phyloP scores from a whole-genome alignment of 2,888 invertebrate species.

The Coelopa pilipes region DNA sequence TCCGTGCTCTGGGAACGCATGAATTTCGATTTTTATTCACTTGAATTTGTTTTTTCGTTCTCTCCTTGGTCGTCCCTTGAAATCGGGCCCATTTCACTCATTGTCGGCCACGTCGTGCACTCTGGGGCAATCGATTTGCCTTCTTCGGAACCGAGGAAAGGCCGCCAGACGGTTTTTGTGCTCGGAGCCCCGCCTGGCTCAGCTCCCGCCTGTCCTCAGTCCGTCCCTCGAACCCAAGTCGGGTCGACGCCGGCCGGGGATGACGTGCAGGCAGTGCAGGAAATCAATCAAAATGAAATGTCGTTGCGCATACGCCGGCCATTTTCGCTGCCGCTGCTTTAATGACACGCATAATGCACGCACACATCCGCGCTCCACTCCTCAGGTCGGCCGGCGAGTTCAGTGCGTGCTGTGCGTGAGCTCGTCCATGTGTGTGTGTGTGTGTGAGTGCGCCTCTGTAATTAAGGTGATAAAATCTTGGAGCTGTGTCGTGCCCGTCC shows the following conservation, averaged over 20 bases:
- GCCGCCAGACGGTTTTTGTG: no score
- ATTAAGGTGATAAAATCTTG: slow-evolving; percentile 16
- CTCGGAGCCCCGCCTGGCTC: background rate
- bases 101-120: no score
- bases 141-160: no score
- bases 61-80: no score
- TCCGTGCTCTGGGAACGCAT: no score
- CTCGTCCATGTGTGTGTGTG: no score
- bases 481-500: background rate
- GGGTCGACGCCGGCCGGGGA: background rate
- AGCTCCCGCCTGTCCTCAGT: background rate
- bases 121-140: no score
- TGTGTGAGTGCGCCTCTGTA: background rate
- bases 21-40: no score
- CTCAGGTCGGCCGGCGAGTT: background rate
- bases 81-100: no score
- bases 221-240: background rate
- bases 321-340: slow-evolving; percentile 11
- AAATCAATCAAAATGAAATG: slow-evolving; percentile 18
- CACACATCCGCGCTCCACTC: background rate
- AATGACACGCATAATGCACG: slow-evolving; percentile 11
- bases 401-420: no score
- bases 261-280: background rate
- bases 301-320: background rate
- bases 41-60: no score